phyloP scores from a whole-genome alignment of 2,797 vertebrate genomes.

The Huso huso region DNA sequence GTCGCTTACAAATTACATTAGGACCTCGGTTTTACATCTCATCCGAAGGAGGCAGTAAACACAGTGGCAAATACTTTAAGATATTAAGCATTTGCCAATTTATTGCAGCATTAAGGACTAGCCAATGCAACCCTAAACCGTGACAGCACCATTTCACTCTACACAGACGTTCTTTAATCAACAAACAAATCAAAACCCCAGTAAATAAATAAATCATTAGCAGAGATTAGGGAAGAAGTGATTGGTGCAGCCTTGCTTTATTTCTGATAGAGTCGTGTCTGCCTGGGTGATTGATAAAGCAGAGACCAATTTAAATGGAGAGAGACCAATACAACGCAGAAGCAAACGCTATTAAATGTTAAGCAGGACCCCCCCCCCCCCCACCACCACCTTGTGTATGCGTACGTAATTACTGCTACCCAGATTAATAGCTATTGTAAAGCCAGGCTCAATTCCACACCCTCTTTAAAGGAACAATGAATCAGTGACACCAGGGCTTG shows the following conservation, averaged over 20 bases:
- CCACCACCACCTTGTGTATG: slow-evolving; percentile 31
- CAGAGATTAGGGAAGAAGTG: slow-evolving; percentile 60
- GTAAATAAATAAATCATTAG: slow-evolving; percentile 51
- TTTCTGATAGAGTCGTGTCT: slow-evolving; percentile 56
- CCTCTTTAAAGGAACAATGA: slow-evolving; percentile 45
- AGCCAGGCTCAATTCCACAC: slow-evolving; percentile 42
- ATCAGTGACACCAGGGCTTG: slow-evolving; percentile 47
- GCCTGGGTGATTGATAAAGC: slow-evolving; percentile 47
- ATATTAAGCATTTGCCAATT: too few relatives aligned
- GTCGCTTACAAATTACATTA: too few relatives aligned
- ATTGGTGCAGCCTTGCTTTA: slow-evolving; percentile 55
- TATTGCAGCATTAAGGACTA: too few relatives aligned
- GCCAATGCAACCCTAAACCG: too few relatives aligned
- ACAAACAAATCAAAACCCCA: slow-evolving; percentile 45
- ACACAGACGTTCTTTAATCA: too few relatives aligned
- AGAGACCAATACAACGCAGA: slow-evolving; percentile 21
- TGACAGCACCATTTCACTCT: too few relatives aligned
- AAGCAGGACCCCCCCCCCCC: slow-evolving; percentile 26
- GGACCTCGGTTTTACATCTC: too few relatives aligned
- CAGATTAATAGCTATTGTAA: slow-evolving; percentile 47
- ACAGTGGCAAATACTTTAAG: too few relatives aligned
- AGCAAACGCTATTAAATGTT: slow-evolving; percentile 68
- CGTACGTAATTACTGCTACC: slow-evolving; percentile 54
- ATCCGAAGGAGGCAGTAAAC: too few relatives aligned
- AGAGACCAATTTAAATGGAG: slow-evolving; percentile 65